Evolutionary conservation across 2,888 invertebrate species (phyloP).

Genomic region (Margaritifera margaritifera): DNA sequence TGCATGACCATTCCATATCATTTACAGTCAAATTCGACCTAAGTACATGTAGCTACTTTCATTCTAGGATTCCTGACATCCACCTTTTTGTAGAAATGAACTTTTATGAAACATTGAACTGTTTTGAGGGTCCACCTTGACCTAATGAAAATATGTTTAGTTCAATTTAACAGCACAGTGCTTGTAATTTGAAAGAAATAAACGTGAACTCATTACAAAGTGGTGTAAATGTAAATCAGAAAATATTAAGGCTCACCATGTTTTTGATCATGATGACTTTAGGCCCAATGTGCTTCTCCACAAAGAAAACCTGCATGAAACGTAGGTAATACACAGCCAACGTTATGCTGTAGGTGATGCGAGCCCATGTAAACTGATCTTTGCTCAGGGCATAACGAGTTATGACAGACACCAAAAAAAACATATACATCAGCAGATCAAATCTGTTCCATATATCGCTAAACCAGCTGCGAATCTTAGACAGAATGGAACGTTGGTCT

Average conservation of each 20-base stretch:
- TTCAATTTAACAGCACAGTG: no score
- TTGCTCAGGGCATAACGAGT: conserved; percentile 54
- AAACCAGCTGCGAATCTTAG: conserved; percentile 65
- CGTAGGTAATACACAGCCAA: conserved; percentile 68
- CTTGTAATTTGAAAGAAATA: no score
- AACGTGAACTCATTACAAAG: no score
- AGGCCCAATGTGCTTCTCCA: conserved; percentile 70
- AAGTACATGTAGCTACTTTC: no score
- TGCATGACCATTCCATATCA: no score
- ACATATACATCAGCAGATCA: conserved; percentile 64
- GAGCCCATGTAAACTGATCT: conserved; percentile 56
- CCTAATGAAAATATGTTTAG: no score
- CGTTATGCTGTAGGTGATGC: conserved; percentile 66
- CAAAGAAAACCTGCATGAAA: conserved; percentile 70
- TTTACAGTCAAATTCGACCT: no score
- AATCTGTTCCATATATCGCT: conserved; percentile 68
- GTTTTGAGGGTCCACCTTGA: no score
- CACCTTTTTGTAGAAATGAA: no score
- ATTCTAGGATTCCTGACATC: no score
- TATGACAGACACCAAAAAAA: conserved; percentile 64
- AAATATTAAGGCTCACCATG: conserved; percentile 61
- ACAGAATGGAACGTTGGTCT: conserved; percentile 56
- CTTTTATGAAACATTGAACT: no score
- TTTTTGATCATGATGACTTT: conserved; percentile 72
- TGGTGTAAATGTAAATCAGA: no score